Conservation (phyloP, 2,113 vertebrate species). For the Corythoichthys intestinalis region DNA sequence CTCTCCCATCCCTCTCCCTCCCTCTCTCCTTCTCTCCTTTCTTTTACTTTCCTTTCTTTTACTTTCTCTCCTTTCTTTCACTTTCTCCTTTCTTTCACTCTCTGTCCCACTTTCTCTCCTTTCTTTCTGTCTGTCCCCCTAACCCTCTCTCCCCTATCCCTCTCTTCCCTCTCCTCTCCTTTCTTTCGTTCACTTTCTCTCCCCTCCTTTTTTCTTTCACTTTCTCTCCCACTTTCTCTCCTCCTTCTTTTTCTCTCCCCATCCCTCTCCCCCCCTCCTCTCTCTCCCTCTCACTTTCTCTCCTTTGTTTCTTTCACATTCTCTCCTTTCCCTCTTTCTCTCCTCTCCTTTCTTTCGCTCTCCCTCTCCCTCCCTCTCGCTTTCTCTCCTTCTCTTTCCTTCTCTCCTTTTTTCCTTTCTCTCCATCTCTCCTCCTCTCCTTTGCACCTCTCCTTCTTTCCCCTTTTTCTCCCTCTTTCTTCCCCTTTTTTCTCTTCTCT, state of each 20-base stretch:
- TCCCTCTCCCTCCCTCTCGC: constrained; percentile 11
- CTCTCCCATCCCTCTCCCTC: too few relatives aligned
- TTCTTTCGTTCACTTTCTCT: not conserved
- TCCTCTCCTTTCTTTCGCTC: constrained; percentile 11
- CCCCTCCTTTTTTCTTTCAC: constrained; percentile 10
- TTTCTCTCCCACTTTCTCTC: not conserved
- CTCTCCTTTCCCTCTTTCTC: too few relatives aligned
- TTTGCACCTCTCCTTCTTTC: not conserved
- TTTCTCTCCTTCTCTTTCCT: too few relatives aligned
- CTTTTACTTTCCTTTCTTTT: too few relatives aligned
- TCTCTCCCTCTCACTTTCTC: constrained; percentile 5
- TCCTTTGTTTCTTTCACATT: not conserved
- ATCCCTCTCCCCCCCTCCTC: constrained; percentile 11
- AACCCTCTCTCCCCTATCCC: constrained; percentile 5
- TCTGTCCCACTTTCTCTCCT: constrained; percentile 14
- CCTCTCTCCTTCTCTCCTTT: too few relatives aligned
- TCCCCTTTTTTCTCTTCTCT: not conserved
- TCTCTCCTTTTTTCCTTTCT: constrained; percentile 5
- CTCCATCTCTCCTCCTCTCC: constrained; percentile 6
- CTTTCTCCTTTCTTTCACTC: not conserved
- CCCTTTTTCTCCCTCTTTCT: too few relatives aligned
- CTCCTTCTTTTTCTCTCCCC: too few relatives aligned
- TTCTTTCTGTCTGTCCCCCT: not conserved
- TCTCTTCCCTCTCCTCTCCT: too few relatives aligned
- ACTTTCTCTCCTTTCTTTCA: too few relatives aligned